Percentiles rank a stretch among this genome's conserved stretches.
These are phyloP conservation scores for Takifugu flavidus DNA, from an alignment of 2,113 vertebrate species.

Conservation along the genomic window DNA sequence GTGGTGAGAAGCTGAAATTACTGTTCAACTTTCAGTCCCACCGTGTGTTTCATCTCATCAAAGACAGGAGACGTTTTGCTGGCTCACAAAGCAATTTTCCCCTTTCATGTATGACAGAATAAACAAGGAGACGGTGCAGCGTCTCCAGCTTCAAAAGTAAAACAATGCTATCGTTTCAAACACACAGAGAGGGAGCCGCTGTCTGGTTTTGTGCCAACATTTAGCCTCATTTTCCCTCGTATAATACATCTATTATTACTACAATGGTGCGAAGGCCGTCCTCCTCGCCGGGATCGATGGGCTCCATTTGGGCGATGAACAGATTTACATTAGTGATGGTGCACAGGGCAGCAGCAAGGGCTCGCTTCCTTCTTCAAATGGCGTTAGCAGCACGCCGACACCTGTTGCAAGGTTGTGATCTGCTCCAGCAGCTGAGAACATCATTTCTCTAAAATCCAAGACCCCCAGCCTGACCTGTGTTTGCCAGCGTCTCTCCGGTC, in stretches of 20 bases:
- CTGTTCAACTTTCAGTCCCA: conserved; percentile 16
- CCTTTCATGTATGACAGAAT: conserved; percentile 25
- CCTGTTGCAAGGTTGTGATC: no score
- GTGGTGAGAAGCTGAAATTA: conserved; percentile 2
- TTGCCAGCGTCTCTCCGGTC: no score
- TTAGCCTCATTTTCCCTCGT: no score
- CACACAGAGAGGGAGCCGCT: not conserved
- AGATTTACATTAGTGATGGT: conserved; percentile 55
- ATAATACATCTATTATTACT: not conserved
- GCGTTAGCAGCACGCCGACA: conserved; percentile 34
- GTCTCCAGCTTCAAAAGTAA: conserved; percentile 11
- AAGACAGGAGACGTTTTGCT: conserved; percentile 9
- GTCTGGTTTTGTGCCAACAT: no score
- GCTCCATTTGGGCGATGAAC: conserved; percentile 58
- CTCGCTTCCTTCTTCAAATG: conserved; percentile 50
- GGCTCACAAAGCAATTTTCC: conserved; percentile 13
- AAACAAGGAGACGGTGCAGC: conserved; percentile 25
- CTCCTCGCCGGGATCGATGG: conserved; percentile 41
- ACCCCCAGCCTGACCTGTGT: no score
- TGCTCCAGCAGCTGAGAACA: no score
- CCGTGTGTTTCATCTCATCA: conserved; percentile 3
- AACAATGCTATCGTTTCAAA: not conserved
- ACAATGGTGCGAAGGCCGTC: conserved; percentile 24
- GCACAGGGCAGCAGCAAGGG: conserved; percentile 21
- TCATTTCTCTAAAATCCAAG: no score